Evolutionary conservation across 2,113 vertebrate genomes (phyloP).

Genomic region (Sinocyclocheilus grahami): DNA sequence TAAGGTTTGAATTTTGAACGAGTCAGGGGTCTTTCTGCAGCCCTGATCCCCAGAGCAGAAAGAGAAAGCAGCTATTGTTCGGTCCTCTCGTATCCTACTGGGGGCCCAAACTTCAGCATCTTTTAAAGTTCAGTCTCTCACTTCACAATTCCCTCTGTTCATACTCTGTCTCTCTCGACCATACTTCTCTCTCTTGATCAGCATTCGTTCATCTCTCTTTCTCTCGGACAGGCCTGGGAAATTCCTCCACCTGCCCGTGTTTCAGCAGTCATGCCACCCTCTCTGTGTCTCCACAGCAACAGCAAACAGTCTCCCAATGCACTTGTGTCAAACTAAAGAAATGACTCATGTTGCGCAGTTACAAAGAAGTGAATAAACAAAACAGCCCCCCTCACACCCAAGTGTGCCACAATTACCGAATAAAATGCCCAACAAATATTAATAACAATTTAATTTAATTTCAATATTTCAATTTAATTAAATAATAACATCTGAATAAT

Average conservation of each 20-base stretch:
- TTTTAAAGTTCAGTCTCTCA: conserved; percentile 25
- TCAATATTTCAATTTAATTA: no score
- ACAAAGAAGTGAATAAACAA: conserved; percentile 53
- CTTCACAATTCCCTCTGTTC: conserved; percentile 47
- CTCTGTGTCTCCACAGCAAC: conserved; percentile 62
- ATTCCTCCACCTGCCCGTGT: conserved; percentile 60
- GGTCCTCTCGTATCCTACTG: conserved; percentile 59
- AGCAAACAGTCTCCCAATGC: conserved; percentile 52
- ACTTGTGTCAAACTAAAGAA: conserved; percentile 56
- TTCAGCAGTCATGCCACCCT: conserved; percentile 58
- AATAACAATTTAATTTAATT: background rate
- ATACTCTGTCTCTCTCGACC: conserved; percentile 43
- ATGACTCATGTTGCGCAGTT: conserved; percentile 53
- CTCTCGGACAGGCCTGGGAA: conserved; percentile 67
- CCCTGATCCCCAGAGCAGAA: conserved; percentile 62
- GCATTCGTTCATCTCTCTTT: conserved; percentile 37
- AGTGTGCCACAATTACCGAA: background rate
- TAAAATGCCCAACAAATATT: background rate
- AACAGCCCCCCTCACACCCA: conserved; percentile 25
- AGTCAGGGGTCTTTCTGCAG: conserved; percentile 56
- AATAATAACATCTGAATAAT: no score
- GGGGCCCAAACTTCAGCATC: conserved; percentile 41
- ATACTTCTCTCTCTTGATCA: conserved; percentile 1
- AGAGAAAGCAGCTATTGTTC: conserved; percentile 62
- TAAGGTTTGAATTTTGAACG: conserved; percentile 60